Conservation (phyloP, 30 jellyfish, hydroid and myxozoan species). For the Nemopilema nomurai region DNA sequence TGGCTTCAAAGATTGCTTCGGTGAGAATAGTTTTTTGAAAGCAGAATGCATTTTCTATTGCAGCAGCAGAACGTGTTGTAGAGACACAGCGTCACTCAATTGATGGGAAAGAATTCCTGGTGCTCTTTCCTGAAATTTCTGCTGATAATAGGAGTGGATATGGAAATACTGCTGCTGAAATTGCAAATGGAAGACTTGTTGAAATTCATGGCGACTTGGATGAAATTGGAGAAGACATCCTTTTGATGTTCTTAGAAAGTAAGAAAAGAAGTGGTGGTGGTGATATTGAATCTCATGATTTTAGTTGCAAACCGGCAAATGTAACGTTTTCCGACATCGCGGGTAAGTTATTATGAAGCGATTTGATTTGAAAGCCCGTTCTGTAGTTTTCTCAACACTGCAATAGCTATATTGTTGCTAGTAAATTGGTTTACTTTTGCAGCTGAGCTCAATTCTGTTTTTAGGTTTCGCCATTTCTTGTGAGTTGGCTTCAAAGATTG, state of each 20-base stretch:
- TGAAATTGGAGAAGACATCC: not conserved
- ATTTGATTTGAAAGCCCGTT: too few species aligned
- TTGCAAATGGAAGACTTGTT: not conserved
- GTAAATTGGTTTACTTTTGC: too few species aligned
- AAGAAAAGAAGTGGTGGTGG: constrained; percentile 15
- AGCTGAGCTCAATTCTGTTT: too few species aligned
- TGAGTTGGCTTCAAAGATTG: too few species aligned
- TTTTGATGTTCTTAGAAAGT: not conserved
- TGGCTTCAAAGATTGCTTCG: too few species aligned
- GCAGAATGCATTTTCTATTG: not conserved
- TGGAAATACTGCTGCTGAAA: not conserved
- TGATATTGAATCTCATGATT: not conserved
- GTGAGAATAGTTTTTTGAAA: too few species aligned
- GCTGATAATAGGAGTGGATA: not conserved
- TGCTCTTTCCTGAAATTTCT: not conserved
- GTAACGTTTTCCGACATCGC: not conserved
- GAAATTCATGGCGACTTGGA: constrained; percentile 22
- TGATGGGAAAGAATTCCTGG: not conserved
- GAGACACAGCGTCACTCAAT: not conserved
- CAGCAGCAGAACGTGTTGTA: not conserved
- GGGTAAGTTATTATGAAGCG: constrained; percentile 2
- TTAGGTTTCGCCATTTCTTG: too few species aligned
- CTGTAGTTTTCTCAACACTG: too few species aligned
- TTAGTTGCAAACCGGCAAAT: not conserved
- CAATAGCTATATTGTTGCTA: too few species aligned